Conservation (phyloP, 2,113 vertebrate species). For the Neomonachus schauinslandi region DNA sequence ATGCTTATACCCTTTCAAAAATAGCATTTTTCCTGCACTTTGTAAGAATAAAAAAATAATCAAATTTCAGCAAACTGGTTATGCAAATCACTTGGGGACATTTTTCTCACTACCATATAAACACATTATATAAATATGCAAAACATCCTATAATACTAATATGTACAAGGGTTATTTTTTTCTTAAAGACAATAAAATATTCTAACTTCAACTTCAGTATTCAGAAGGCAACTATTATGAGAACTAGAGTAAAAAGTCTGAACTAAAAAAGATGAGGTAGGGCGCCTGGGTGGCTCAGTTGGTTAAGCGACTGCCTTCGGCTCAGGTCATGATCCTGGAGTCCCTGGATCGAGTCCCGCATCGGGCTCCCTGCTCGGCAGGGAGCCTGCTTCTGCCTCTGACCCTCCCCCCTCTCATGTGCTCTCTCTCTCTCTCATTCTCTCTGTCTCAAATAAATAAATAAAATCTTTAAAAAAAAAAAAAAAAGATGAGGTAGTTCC, state of each 20-base stretch:
- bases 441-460: too few relatives aligned
- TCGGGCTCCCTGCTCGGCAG: too few relatives aligned
- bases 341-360: too few relatives aligned
- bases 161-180: neutral
- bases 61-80: slow-evolving; percentile 77
- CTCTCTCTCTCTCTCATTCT: too few relatives aligned
- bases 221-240: slow-evolving; percentile 36
- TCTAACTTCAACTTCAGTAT: slow-evolving; percentile 24
- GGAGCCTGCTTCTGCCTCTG: too few relatives aligned
- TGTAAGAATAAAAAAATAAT: slow-evolving; percentile 69
- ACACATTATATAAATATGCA: neutral
- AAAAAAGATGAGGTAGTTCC: neutral
- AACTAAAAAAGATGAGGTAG: slow-evolving; percentile 11
- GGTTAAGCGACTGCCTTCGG: too few relatives aligned
- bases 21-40: slow-evolving; percentile 79
- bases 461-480: too few relatives aligned
- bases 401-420: too few relatives aligned
- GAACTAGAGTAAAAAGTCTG: neutral
- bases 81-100: slow-evolving; percentile 62
- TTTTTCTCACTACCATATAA: slow-evolving; percentile 37
- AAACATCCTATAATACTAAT: neutral
- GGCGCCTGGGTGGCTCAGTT: too few relatives aligned
- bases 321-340: too few relatives aligned
- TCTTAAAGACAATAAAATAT: neutral
- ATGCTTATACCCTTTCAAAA: slow-evolving; percentile 76